phyloP scores from a whole-genome alignment of 2,888 invertebrate genomes.

The Megalurothrips usitatus region DNA sequence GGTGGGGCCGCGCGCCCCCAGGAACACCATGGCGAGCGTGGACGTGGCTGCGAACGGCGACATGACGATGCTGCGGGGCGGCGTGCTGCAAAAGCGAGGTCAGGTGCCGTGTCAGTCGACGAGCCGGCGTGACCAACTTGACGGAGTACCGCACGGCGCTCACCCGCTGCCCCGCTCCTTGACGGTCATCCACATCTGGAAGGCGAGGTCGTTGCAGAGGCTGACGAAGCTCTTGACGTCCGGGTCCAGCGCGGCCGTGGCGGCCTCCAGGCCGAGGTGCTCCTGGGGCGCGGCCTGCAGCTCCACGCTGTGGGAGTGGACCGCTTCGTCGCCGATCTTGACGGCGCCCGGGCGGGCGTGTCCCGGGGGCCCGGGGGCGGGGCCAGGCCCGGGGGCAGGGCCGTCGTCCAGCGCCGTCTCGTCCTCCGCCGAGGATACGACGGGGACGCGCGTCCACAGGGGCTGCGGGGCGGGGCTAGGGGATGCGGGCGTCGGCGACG shows the following conservation, averaged over 20 bases:
- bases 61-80: constrained; percentile 64
- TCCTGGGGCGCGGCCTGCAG: constrained; percentile 55
- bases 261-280: constrained; percentile 69
- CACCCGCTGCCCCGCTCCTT: constrained; percentile 54
- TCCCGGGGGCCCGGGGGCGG: constrained; percentile 29
- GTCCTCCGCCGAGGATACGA: constrained; percentile 18
- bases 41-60: constrained; percentile 83
- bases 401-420: constrained; percentile 1
- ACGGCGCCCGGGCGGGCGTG: constrained; percentile 32
- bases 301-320: constrained; percentile 45
- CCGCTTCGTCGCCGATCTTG: constrained; percentile 38
- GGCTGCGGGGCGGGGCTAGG: background rate
- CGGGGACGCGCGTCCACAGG: constrained; percentile 1
- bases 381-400: constrained; percentile 15
- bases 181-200: constrained; percentile 74
- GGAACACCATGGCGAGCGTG: constrained; percentile 82
- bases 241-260: constrained; percentile 63
- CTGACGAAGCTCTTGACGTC: constrained; percentile 74
- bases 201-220: constrained; percentile 79
- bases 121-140: too few relatives aligned
- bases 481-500: background rate
- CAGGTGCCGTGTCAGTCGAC: too few relatives aligned
- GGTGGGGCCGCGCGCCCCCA: constrained; percentile 79
- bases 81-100: constrained; percentile 44
- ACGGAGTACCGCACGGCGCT: too few relatives aligned